Conservation (phyloP, 2,113 vertebrate genomes). For the Tragelaphus strepsiceros region DNA sequence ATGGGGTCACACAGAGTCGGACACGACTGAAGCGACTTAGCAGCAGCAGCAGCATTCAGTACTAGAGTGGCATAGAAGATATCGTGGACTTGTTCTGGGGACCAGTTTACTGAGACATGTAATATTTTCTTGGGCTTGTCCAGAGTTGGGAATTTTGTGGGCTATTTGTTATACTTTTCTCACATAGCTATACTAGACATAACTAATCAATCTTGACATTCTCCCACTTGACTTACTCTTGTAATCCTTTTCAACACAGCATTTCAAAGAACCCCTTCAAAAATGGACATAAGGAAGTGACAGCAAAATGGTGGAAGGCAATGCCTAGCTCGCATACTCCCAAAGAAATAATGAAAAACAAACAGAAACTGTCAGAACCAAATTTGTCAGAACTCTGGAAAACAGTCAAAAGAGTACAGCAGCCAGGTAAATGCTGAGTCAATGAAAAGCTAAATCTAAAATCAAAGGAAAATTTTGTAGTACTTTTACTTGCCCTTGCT, state of each 20-base stretch:
- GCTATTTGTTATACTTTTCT: neutral
- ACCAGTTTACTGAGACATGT: neutral
- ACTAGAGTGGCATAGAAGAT: neutral
- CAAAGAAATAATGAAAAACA: neutral
- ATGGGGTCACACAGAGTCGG: no score
- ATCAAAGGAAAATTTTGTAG: neutral
- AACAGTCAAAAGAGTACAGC: neutral
- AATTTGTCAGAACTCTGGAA: slow-evolving; percentile 2
- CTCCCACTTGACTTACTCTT: neutral
- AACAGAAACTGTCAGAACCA: neutral
- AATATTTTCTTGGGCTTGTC: neutral
- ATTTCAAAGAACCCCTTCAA: neutral
- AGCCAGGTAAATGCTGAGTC: neutral
- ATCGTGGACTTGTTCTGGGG: neutral
- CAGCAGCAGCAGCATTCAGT: neutral
- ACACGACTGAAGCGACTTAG: no score
- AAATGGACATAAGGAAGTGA: neutral
- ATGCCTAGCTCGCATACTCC: neutral
- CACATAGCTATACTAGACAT: neutral
- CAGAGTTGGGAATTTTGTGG: neutral
- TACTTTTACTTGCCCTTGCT: neutral
- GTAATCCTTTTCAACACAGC: neutral
- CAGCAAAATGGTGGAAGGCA: neutral
- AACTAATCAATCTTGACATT: neutral
- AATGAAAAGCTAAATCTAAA: neutral